These are phyloP conservation scores for Sebastes fasciatus DNA, from an alignment of 2,113 vertebrate genomes.

Conservation along the genomic window DNA sequence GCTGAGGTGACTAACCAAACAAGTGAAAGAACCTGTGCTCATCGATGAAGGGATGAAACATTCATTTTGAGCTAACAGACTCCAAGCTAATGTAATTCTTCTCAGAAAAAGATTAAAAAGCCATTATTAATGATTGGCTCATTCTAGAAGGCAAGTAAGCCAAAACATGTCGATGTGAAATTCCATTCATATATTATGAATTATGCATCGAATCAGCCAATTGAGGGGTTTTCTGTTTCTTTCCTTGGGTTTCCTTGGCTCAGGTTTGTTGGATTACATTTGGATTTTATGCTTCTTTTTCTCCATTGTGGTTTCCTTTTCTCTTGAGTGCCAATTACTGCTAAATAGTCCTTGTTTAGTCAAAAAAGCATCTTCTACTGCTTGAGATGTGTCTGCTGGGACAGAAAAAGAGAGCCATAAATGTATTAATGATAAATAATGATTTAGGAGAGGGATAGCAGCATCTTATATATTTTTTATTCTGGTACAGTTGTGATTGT, in stretches of 20 bases:
- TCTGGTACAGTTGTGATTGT: not conserved
- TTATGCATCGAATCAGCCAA: constrained; percentile 1
- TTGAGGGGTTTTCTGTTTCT: not conserved
- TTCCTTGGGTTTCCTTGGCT: not conserved
- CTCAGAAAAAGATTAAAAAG: not conserved
- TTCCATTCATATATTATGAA: constrained; percentile 34
- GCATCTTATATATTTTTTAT: not conserved
- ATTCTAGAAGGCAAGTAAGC: not conserved
- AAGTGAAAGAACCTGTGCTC: constrained; percentile 21
- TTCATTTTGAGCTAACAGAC: constrained; percentile 11
- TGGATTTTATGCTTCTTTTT: not conserved
- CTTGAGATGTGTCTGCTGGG: not conserved
- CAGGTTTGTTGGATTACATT: constrained; percentile 8
- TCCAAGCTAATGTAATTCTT: constrained; percentile 1
- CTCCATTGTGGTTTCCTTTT: not conserved
- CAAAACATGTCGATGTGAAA: constrained; percentile 16
- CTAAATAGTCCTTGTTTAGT: constrained; percentile 10
- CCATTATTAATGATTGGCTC: not conserved
- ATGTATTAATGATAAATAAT: constrained; percentile 10
- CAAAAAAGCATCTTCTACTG: constrained; percentile 2
- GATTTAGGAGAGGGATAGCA: not conserved
- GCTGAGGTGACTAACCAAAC: constrained; percentile 29
- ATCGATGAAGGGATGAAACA: not conserved
- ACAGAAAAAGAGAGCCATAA: constrained; percentile 2
- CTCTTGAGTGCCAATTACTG: not conserved